Percentiles rank a stretch among this genome's conserved stretches.
Evolutionary conservation across 1,140 invertebrate genomes (phyloP).

Genomic region (Drosophila punjabiensis): DNA sequence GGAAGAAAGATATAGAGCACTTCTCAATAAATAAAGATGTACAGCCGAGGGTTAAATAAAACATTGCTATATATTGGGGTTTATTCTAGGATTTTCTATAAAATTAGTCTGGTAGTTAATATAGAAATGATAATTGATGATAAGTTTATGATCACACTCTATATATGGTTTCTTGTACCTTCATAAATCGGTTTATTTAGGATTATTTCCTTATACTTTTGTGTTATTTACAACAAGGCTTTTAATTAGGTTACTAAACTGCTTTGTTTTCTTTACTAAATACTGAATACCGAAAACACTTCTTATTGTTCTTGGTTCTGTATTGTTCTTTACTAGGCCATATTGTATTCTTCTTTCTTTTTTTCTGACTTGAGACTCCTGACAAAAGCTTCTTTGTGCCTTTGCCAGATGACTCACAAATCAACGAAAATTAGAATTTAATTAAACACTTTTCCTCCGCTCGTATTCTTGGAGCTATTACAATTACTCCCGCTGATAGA

Average conservation of each 20-base stretch:
- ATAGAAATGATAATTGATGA: background rate
- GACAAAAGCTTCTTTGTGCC: background rate
- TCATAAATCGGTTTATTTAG: background rate
- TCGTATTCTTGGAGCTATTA: constrained; percentile 2
- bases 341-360: background rate
- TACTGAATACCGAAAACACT: background rate
- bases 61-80: no score
- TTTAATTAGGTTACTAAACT: background rate
- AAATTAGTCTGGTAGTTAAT: background rate
- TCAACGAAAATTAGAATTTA: constrained; percentile 24
- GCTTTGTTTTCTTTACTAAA: background rate
- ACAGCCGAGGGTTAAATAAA: no score
- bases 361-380: background rate
- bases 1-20: background rate
- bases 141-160: background rate
- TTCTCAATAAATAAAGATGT: background rate
- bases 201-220: background rate
- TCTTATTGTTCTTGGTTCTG: background rate
- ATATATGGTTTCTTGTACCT: background rate
- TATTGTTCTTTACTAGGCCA: constrained; percentile 4
- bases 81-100: background rate
- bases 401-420: constrained; percentile 14
- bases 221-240: background rate
- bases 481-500: constrained; percentile 13
- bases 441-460: constrained; percentile 12